A percentile compares a stretch with the other conserved stretches of the same genome.
Conservation (phyloP, 2,888 invertebrate species). For the Caenorhabditis parvicauda region DNA sequence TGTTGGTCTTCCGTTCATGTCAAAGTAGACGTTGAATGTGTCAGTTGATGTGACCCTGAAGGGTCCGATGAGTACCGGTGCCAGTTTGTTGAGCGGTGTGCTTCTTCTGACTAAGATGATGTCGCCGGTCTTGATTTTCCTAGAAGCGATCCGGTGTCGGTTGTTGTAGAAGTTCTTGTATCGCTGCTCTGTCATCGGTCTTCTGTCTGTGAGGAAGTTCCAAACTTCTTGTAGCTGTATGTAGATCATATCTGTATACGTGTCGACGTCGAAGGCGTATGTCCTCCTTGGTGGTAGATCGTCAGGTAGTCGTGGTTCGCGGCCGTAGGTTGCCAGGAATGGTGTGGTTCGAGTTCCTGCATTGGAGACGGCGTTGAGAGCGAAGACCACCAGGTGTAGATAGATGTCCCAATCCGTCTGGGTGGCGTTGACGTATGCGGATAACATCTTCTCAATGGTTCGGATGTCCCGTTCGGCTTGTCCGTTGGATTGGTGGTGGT, state of each 20-base stretch:
- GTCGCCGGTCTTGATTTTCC: background rate
- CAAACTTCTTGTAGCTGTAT: background rate
- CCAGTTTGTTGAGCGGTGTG: background rate
- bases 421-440: background rate
- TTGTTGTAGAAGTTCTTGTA: background rate
- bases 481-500: slow-evolving; percentile 10
- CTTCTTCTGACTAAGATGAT: background rate
- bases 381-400: slow-evolving; percentile 2
- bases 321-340: slow-evolving; percentile 10
- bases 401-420: slow-evolving; percentile 9
- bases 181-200: background rate
- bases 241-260: background rate
- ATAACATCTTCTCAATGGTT: slow-evolving; percentile 8
- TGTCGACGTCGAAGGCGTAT: background rate
- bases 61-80: background rate
- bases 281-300: background rate
- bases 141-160: background rate
- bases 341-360: slow-evolving; percentile 1
- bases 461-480: slow-evolving; percentile 7
- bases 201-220: background rate
- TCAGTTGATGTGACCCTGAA: background rate
- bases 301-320: slow-evolving; percentile 7
- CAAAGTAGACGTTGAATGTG: no score
- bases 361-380: slow-evolving; percentile 3
- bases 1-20: no score